Evolutionary conservation across 1,140 invertebrate species (phyloP).

Genomic region (Eupristina koningsbergeri): DNA sequence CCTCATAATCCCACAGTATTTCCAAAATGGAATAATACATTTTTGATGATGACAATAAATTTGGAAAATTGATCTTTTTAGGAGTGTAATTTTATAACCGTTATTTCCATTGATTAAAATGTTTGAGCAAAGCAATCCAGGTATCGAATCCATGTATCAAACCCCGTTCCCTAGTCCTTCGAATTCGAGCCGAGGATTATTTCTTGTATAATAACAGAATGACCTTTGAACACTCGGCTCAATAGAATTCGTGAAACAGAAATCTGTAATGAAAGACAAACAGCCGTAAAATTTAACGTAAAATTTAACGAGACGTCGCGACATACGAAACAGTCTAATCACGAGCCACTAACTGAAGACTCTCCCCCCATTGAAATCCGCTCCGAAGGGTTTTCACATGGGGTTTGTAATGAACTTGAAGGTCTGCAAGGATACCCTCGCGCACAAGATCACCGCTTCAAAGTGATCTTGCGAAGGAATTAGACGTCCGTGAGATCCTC

Average conservation of each 20-base stretch:
- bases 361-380: background rate
- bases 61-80: too few relatives aligned
- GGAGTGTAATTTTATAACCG: too few relatives aligned
- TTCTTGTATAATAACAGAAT: background rate
- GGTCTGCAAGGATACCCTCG: conserved; percentile 20
- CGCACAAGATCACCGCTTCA: background rate
- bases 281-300: background rate
- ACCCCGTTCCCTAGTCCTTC: background rate
- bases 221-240: background rate
- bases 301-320: conserved; percentile 13
- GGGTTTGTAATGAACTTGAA: conserved; percentile 31
- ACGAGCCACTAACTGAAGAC: conserved; percentile 22
- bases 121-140: too few relatives aligned
- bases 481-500: conserved; percentile 13
- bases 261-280: conserved; percentile 20
- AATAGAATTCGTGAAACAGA: background rate
- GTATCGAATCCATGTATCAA: too few relatives aligned
- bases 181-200: background rate
- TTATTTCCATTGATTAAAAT: too few relatives aligned
- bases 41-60: too few relatives aligned
- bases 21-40: too few relatives aligned
- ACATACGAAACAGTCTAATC: conserved; percentile 43
- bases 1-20: too few relatives aligned
- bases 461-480: conserved; percentile 35
- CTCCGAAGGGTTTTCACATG: conserved; percentile 24